Base-by-base conservation (phyloP, 2,797 vertebrate species). In the Coccyzus lansbergi region DNA sequence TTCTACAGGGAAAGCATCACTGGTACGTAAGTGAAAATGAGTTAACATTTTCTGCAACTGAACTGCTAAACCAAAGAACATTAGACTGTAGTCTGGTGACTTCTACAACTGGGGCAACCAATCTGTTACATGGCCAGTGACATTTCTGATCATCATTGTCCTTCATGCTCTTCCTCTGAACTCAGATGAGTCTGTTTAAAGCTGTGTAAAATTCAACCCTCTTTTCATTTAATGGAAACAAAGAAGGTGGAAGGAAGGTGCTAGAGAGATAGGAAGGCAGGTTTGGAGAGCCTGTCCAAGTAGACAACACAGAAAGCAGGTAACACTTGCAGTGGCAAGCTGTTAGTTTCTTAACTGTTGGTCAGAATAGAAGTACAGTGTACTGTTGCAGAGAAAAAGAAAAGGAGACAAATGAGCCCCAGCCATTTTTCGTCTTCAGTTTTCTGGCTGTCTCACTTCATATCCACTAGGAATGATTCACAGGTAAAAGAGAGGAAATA, bases 101-200 rank as follows among this genome's bases (percentile, higher is more conserved):
- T 82, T 93, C 56, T 40, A 67, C 44, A 77, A 71, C 33, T 18
- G 29, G 17, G 29, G 17, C 53, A 86, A 80, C 21, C 22, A 55
- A 17, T 44, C 14, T 65, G 13, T 38, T 56, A 51, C 8, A 4
- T 0, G 2, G 13, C 38, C 2, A 0, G 13, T 78, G 46, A 58
- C 9, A 44, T 62, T 83, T 71, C 51, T 81, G 24, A 34, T 52
- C 17, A 29, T 69, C 16, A 13, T 51, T 86, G 15, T 81, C 19
- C 33, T 75, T 77, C 4, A 1, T 29, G 19, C 25, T 42, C 4
- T 42, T 89, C 14, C 19, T 84, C 24, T 75, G n/a, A 71, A 81
- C 7, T 72, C 14, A 9, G 28, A 38, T 28, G 18, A 4, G 2
- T 42, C 26, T 58, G 15, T 58, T n/a, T 72, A 76, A 90, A 72